Conservation (phyloP, 1,140 invertebrate genomes). For the Drosophila chauvacae region DNA sequence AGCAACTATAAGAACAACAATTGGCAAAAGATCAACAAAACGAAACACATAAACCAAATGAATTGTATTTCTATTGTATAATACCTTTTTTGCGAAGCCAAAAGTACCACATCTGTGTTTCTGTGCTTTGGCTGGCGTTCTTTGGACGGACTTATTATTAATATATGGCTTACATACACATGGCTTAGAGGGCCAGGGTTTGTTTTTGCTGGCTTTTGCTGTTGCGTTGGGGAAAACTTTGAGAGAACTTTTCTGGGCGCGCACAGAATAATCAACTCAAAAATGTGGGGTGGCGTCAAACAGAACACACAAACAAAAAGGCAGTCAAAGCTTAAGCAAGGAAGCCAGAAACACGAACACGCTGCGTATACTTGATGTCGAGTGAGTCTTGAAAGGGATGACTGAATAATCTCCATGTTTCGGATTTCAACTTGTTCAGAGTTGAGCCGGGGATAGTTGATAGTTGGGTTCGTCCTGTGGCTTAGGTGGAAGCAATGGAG, state of each 20-base stretch:
- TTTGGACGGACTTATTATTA: slow-evolving; percentile 24
- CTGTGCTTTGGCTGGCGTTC: slow-evolving; percentile 21
- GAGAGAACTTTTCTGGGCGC: slow-evolving; percentile 31
- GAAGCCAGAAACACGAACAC: slow-evolving; percentile 21
- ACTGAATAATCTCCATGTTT: slow-evolving; percentile 44
- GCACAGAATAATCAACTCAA: slow-evolving; percentile 36
- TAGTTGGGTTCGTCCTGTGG: slow-evolving; percentile 6
- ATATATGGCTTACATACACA: slow-evolving; percentile 34
- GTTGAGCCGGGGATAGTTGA: slow-evolving; percentile 13
- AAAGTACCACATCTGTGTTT: slow-evolving; percentile 68
- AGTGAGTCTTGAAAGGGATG: slow-evolving; percentile 26
- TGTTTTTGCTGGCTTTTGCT: slow-evolving; percentile 14
- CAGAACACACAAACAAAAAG: slow-evolving; percentile 20
- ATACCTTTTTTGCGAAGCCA: slow-evolving; percentile 70
- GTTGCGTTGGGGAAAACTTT: slow-evolving; percentile 33
- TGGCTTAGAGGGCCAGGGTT: slow-evolving; percentile 10
- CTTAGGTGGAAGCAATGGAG: slow-evolving; percentile 2
- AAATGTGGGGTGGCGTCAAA: slow-evolving; percentile 8
- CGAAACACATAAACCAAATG: slow-evolving; percentile 6
- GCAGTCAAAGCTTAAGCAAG: slow-evolving; percentile 17
- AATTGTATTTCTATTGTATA: slow-evolving; percentile 42
- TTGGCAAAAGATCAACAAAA: slow-evolving; percentile 35
- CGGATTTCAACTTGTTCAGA: slow-evolving; percentile 22
- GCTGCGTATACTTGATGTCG: slow-evolving; percentile 27
- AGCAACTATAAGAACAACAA: slow-evolving; percentile 31